These are phyloP conservation scores for Epinephelus cyanopodus DNA, from an alignment of 2,113 vertebrate species.

Conservation along the genomic window DNA sequence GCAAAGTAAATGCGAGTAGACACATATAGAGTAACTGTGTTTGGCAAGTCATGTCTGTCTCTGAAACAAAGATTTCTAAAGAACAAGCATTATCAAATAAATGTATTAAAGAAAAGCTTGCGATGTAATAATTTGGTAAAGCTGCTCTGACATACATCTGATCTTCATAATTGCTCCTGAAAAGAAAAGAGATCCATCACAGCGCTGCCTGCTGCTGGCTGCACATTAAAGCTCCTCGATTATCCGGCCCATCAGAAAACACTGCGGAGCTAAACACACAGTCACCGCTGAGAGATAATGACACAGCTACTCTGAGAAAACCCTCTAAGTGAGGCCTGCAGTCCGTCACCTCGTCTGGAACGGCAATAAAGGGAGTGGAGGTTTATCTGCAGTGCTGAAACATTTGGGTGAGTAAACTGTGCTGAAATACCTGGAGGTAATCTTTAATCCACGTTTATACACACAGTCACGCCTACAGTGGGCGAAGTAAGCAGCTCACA, in stretches of 20 bases:
- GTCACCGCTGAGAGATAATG: conserved; percentile 17
- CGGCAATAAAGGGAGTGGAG: not conserved
- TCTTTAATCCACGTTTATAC: not conserved
- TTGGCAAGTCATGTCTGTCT: not conserved
- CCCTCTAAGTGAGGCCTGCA: not conserved
- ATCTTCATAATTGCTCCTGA: not conserved
- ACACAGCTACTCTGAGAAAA: not conserved
- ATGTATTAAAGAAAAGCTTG: not conserved
- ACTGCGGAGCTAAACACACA: conserved; percentile 17
- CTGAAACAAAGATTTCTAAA: not conserved
- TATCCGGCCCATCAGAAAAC: conserved; percentile 18
- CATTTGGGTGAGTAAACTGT: not conserved
- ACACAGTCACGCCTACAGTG: not conserved
- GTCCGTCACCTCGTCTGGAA: not conserved
- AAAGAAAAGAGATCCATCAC: not conserved
- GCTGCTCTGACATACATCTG: not conserved
- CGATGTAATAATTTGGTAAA: not conserved
- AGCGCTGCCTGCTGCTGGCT: not conserved
- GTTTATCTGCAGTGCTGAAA: not conserved
- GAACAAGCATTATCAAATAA: not conserved
- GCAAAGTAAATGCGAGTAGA: not conserved
- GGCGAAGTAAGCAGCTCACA: not conserved
- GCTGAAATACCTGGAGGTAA: conserved; percentile 1
- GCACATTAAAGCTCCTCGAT: not conserved
- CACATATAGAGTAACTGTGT: not conserved